phyloP scores from a whole-genome alignment of 2,888 invertebrate species.

The Troilus luridus region DNA sequence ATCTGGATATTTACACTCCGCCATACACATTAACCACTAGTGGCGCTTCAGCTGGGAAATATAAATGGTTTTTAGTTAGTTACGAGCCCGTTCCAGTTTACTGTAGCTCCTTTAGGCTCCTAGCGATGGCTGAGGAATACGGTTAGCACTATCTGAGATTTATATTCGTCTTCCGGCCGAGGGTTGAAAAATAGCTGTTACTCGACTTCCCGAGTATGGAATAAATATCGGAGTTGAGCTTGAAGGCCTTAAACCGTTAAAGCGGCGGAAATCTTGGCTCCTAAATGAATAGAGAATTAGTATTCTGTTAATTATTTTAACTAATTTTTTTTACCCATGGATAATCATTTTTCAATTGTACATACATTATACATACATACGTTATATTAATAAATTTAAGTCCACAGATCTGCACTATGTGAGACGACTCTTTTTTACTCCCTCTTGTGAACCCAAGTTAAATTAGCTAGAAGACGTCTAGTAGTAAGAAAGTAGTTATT shows the following conservation, averaged over 20 bases:
- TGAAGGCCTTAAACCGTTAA: neutral
- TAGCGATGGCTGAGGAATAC: neutral
- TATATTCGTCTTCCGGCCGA: neutral
- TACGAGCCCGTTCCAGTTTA: neutral
- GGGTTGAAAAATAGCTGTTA: neutral
- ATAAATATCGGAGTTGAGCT: neutral
- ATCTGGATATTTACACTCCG: constrained; percentile 9
- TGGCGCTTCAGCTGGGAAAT: neutral
- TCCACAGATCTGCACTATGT: no score
- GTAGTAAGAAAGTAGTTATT: no score
- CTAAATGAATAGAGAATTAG: no score
- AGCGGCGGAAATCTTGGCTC: neutral
- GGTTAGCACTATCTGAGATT: neutral
- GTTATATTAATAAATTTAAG: no score
- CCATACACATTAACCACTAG: neutral
- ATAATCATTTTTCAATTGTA: no score
- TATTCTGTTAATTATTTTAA: no score
- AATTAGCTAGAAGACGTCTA: no score
- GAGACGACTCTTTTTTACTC: no score
- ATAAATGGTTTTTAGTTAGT: constrained; percentile 14
- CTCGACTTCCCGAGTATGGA: neutral
- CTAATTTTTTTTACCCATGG: no score
- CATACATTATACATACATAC: no score
- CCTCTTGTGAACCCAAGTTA: no score
- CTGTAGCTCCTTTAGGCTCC: neutral